Evolutionary conservation across 2,888 invertebrate genomes (phyloP).

Genomic region (Chrysodeixis includens): DNA sequence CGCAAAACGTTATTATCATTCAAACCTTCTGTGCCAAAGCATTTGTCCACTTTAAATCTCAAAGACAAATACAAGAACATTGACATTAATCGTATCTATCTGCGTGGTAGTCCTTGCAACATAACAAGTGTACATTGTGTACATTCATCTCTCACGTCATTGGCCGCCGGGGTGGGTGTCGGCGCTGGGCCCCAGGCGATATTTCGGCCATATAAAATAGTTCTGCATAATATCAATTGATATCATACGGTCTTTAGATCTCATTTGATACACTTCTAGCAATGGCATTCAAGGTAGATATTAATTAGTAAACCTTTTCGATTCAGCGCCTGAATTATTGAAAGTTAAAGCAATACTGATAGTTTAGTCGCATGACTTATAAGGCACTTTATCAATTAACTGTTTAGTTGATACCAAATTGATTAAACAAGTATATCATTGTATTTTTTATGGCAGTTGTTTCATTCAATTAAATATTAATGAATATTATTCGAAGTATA

Average conservation of each 20-base stretch:
- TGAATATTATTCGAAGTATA: no score
- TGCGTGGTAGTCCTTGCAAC: conserved; percentile 65
- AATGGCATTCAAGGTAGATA: not conserved
- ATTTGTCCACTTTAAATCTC: not conserved
- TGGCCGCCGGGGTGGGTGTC: conserved; percentile 38
- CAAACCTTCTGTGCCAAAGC: not conserved
- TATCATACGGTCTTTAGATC: not conserved
- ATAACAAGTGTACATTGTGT: conserved; percentile 63
- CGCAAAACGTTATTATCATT: not conserved
- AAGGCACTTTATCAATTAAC: no score
- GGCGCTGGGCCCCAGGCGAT: conserved; percentile 21
- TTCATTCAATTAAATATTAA: no score
- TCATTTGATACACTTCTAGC: not conserved
- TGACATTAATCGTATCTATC: conserved; percentile 12
- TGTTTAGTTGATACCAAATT: no score
- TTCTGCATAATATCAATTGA: conserved; percentile 17
- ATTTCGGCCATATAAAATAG: conserved; percentile 59
- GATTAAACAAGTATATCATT: no score
- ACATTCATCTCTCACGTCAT: conserved; percentile 63
- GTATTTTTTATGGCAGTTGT: no score
- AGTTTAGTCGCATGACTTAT: no score
- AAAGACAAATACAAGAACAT: not conserved
- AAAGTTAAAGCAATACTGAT: no score
- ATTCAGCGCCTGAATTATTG: no score
- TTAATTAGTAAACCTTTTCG: no score